Base-by-base conservation (phyloP, 2,888 invertebrate species). In the Drosophila formosana region DNA sequence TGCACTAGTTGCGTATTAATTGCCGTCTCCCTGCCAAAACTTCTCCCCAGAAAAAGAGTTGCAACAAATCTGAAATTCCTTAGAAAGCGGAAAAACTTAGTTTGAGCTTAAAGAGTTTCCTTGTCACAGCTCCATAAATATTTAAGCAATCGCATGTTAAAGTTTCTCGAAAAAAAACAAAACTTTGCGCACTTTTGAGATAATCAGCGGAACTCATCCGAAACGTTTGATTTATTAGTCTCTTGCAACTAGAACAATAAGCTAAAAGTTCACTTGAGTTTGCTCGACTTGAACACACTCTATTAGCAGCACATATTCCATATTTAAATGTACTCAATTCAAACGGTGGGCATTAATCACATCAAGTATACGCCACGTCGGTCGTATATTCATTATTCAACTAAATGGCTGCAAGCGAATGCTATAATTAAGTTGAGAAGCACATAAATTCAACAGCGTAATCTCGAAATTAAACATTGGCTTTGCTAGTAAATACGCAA, bases 1-100 rank as follows among this genome's bases (percentile, higher is more conserved):
- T 30, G 30, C 7, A 6, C 49, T 64, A 78, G 60, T 67, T 72
- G 18, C n/a, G 47, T 74, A 77, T 75, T 75, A 78, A 75, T 63
- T 66, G 64, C 68, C 46, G 51, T 47, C 47, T 62, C 65, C 43
- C 34, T 45, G 37, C 45, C 39, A 47, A 18, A 52, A 62, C 52
- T 56, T 63, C 5, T 39, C 9, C 18, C 18, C 26, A 13, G 26
- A 45, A 61, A 43, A 5, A 32, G 5, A 45, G 30, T 25, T 32
- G 9, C 26, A 26, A 45, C 28, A 41, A 23, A 18, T 41, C 25
- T 2, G 8, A 18, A 13, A 13, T 18, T 37, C 47, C 23, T 34
- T 28, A 7, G 3, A 37, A 56, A 26, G 37, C 6, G 37, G 23
- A 53, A 13, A 30, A 53, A 49, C 25, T 37, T 41, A 6, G 23